These are phyloP conservation scores for Heterohyrax brucei DNA, from an alignment of 2,797 vertebrate genomes.

Conservation along the genomic window DNA sequence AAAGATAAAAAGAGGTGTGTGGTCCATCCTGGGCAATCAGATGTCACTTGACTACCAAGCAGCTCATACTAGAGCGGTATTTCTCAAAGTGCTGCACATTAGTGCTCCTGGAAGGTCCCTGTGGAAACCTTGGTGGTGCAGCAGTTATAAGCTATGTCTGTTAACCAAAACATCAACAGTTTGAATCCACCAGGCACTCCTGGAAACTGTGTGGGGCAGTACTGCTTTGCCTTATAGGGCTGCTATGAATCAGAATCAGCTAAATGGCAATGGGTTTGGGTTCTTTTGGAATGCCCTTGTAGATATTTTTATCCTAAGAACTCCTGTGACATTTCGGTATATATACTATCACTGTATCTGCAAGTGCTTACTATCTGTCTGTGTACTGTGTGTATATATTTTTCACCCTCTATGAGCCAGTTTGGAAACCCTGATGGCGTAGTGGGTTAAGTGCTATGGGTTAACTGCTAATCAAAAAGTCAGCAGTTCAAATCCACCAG, in stretches of 20 bases:
- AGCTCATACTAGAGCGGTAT: not conserved
- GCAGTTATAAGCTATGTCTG: too few relatives aligned
- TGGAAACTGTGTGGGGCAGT: too few relatives aligned
- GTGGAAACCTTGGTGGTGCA: not conserved
- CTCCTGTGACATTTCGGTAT: not conserved
- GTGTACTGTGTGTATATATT: not conserved
- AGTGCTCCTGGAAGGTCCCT: not conserved
- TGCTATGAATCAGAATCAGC: too few relatives aligned
- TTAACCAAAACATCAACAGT: too few relatives aligned
- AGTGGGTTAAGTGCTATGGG: too few relatives aligned
- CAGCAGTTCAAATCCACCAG: too few relatives aligned
- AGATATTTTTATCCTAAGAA: not conserved
- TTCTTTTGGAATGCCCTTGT: too few relatives aligned
- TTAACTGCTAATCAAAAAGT: too few relatives aligned
- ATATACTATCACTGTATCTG: not conserved
- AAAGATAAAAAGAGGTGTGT: not conserved
- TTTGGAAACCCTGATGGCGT: not conserved
- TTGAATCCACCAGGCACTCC: too few relatives aligned
- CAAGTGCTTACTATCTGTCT: not conserved
- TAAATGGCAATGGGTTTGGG: too few relatives aligned
- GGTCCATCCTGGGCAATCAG: not conserved
- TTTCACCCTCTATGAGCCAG: not conserved
- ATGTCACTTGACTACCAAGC: not conserved
- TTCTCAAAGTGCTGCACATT: not conserved
- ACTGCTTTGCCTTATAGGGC: too few relatives aligned